Base-by-base conservation (phyloP, 2,888 invertebrate genomes). In the Caenorhabditis doughertyi region DNA sequence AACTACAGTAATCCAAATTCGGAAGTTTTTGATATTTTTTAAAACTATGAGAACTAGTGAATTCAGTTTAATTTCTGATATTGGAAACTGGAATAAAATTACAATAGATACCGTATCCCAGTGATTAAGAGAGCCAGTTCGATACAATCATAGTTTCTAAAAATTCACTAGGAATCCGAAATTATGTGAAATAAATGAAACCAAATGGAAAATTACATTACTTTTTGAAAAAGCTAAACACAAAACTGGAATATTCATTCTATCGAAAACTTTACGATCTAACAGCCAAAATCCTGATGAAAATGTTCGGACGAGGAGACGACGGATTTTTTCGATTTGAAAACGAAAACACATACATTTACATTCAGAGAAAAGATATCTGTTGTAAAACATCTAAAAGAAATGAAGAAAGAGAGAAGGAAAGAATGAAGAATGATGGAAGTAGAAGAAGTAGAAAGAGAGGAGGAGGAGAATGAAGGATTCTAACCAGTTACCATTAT, bases 321-420 rank as follows among this genome's bases (percentile, higher is more conserved):
- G 64, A 64, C 64, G 64, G 64, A 64, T 64, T 64, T 64, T 64
- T 64, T 64, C 64, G 64, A 64, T 64, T 64, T 35, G 65, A 65
- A 65, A 65, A 32, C 65, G 65, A 65, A 65, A 65, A 65, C 65
- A 65, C 65, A 65, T 65, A 51, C 65, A 65, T 65, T 65, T 65
- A 65, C 35, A 65, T 65, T 65, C 65, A 35, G 51, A 65, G 47
- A 29, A 65, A 65, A 47, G 32, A 49, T 65, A 51, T 65, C 65
- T 65, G 16, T 64, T 64, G 64, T 42, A 64, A 32, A 64, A 64
- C 29, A 64, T 64, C 64, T 49, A 47, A 18, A 49, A 47, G 49
- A 44, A 23, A 65, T n/a, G 32, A 65, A 74, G 16, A 74, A 51
- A 65, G 53, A 64, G 21, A 49, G 13, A 39, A 39, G 16, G 47